Base-by-base conservation (phyloP, 2,888 invertebrate species). In the Hirtodrosophila trivittata region DNA sequence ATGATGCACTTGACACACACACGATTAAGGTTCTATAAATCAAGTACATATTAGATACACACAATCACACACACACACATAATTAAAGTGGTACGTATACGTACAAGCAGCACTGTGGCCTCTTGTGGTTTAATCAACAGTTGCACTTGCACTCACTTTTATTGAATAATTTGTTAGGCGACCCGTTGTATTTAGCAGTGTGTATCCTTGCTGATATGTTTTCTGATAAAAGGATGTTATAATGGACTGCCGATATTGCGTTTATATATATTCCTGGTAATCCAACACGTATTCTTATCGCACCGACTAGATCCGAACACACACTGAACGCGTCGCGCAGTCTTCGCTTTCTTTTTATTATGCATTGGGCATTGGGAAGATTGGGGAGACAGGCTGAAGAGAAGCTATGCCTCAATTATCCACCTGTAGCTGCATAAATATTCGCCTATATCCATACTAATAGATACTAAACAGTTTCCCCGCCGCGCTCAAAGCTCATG, bases 311-410 rank as follows among this genome's bases (percentile, higher is more conserved):
- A 73, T 66, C 70, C 83, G 69, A 63, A 72, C 51, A 59, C 66
- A 66, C 66, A 82, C 87, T 82, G 78, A 82, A 86, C 78, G 78
- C 65, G 72, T 32, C 66, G 63, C 63, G 66, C 43, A 60, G 39
- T 49, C 18, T 49, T 21, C 35, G 14, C 43, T 66, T 55, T 73
- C 64, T 62, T 86, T 82, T 70, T 86, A 82, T 84, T 21, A 21
- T 66, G 54, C 56, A 67, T 45, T 74, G 45, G 49, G 26, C 26
- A 41, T 4, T 35, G 56, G 54, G 67, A 39, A 12, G 47, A 43
- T 8, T 18, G 16, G n/a, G n/a, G n/a, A n/a, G n/a, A n/a, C n/a
- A n/a, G n/a, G n/a, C n/a, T n/a, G n/a, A n/a, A 25, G 30, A 37
- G 9, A 35, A 37, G 39, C 38, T 39, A 35, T 14, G 59, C 42